Evolutionary conservation across 1,140 invertebrate species (phyloP), one percentile per base, ranked within the genome.

Genomic region (Matsumurasca onukii): DNA sequence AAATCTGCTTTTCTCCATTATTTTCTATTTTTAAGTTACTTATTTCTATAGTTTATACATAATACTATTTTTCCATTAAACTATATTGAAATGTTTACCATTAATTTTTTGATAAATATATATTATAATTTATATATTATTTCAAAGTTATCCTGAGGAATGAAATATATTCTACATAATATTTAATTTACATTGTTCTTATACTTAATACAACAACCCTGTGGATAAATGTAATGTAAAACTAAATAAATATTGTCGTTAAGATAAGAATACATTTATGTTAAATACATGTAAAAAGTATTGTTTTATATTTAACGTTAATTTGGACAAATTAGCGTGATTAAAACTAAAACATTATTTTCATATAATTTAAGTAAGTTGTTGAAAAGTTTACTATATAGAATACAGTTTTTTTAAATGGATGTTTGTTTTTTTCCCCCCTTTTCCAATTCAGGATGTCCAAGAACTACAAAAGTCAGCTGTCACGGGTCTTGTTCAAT

Each of bases 361-460:
- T 59, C 55, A n/a, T 59, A 59, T 59, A 24, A 59, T 59, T 59
- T 59, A 59, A 59, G 55, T 59, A 59, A 59, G 25, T 59, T 59
- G 55, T 59, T 59, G 55, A 59, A 5, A 29, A 27, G 34, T 39
- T 39, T 39, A 59, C 49, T 52, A 59, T 59, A 59, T 59, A 59
- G 55, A 29, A 59, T 22, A 27, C 15, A 59, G 24, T 22, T 13
- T 59, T 59, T 59, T 59, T 27, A 22, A 59, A 27, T 15, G 15
- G 25, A 13, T 59, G 25, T 59, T 2, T 52, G 12, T 52, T 22
- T 52, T 17, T 52, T 52, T 52, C 17, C 17, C 34, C 34, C n/a
- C n/a, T n/a, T n/a, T n/a, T n/a, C n/a, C n/a, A n/a, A n/a, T n/a
- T n/a, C n/a, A n/a, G n/a, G n/a, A n/a, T n/a, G n/a, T n/a, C n/a